Conservation (phyloP, 2,113 vertebrate species). For the Pandion haliaetus region DNA sequence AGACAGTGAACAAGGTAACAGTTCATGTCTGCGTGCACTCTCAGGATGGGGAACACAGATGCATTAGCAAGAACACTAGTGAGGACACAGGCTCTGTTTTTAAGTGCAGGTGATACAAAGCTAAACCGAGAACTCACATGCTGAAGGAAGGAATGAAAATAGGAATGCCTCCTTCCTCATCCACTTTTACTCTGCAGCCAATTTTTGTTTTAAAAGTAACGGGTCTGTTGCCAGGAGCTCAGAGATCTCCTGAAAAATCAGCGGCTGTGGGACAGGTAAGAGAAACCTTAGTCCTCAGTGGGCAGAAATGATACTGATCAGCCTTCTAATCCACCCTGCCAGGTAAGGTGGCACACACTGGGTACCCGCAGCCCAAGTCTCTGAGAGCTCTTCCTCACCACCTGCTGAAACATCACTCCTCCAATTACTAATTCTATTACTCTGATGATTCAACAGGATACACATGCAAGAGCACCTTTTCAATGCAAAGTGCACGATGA, state of each 20-base stretch:
- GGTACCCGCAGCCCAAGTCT: neutral
- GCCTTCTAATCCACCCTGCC: neutral
- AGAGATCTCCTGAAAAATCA: neutral
- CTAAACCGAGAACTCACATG: neutral
- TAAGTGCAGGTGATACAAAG: neutral
- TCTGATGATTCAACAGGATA: neutral
- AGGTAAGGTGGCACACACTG: neutral
- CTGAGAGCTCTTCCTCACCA: neutral
- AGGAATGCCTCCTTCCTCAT: neutral
- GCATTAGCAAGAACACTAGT: neutral
- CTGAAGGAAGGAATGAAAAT: neutral
- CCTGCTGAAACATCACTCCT: neutral
- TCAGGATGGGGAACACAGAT: neutral
- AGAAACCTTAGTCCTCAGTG: neutral
- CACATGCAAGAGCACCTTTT: neutral
- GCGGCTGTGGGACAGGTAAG: neutral
- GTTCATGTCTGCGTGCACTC: neutral
- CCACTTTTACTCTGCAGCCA: neutral
- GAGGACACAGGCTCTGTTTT: neutral
- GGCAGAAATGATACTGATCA: neutral
- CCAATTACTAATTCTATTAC: neutral
- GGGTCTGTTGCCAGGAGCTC: neutral
- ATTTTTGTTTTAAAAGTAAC: neutral
- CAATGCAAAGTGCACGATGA: neutral
- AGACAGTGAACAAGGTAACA: neutral